phyloP scores from a whole-genome alignment of 2,113 vertebrate species.

The Ciconia maguari region DNA sequence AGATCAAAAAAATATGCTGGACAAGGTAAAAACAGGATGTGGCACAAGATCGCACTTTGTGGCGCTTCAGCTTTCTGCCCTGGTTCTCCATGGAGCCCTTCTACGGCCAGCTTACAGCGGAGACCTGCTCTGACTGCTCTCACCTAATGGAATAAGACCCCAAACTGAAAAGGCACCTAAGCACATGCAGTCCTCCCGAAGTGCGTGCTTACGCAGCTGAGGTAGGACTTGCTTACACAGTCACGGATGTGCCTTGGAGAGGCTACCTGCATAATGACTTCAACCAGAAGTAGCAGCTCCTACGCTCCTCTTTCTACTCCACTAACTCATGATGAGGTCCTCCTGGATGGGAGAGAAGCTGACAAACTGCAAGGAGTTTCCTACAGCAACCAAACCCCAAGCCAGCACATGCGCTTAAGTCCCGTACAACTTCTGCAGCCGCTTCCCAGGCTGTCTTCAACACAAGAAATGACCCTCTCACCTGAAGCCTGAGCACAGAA shows the following conservation, averaged over 20 bases:
- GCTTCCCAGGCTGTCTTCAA: not conserved
- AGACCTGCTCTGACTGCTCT: not conserved
- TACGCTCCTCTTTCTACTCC: no score
- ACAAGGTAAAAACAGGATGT: not conserved
- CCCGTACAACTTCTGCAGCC: fast-evolving
- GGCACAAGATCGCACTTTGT: not conserved
- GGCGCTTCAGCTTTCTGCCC: not conserved
- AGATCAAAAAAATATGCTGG: not conserved
- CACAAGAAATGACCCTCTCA: not conserved
- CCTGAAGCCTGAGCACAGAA: not conserved
- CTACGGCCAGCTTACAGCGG: not conserved
- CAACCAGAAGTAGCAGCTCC: not conserved
- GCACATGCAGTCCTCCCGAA: not conserved
- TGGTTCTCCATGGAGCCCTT: not conserved
- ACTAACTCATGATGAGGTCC: not conserved
- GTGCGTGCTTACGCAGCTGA: not conserved
- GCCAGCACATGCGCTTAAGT: fast-evolving
- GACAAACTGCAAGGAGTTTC: not conserved
- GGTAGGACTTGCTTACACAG: not conserved
- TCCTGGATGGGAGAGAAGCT: not conserved
- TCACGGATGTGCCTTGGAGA: not conserved
- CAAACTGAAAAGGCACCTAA: not conserved
- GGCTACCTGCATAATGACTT: no score
- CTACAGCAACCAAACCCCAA: not conserved
- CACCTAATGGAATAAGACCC: not conserved